Evolutionary conservation across 1,140 invertebrate species (phyloP), one percentile per base, ranked within the genome.

Genomic region (Scaptomyza montana): DNA sequence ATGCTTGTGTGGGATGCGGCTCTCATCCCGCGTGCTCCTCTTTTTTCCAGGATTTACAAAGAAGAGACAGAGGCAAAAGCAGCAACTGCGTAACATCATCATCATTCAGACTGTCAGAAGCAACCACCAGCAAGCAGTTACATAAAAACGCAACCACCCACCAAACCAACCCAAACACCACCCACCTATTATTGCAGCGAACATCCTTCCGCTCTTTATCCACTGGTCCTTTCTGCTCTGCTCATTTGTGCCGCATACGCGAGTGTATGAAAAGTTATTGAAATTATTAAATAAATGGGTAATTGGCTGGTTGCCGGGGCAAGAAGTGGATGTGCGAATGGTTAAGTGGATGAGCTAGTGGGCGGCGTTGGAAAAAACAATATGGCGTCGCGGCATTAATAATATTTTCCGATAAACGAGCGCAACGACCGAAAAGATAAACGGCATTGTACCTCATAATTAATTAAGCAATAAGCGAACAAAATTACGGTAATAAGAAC

Each of bases 241-340:
- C 47, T 55, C 61, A 51, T 63, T 54, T 77, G 60, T 39, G 45
- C 71, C 28, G 60, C 60, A 59, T 45, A 53, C 45, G 53, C 70
- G 75, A 89, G 73, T 89, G 80, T 75, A 89, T 89, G 73, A 89
- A 89, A 89, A 89, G 77, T 85, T 89, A 84, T 89, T 85, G 77
- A 89, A 89, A 89, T 89, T 89, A 89, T 89, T 63, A 87, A 70
- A 89, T 79, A 82, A 87, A 86, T 78, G 78, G 78, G 82, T 87
- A 87, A 87, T 87, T 87, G 84, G 72, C 69, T 78, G 67, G 21
- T 53, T 59, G 59, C 41, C 39, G 57, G 41, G 33, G 25, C 7
- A 1, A 36, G 33, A 33, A 43, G 56, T 21, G 30, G 36, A 41
- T 19, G 41, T 7, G 8, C 9, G 41, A 5, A 5, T 39, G 21